Evolutionary conservation across 2,797 vertebrate genomes (phyloP).

Genomic region (Melopsittacus undulatus): DNA sequence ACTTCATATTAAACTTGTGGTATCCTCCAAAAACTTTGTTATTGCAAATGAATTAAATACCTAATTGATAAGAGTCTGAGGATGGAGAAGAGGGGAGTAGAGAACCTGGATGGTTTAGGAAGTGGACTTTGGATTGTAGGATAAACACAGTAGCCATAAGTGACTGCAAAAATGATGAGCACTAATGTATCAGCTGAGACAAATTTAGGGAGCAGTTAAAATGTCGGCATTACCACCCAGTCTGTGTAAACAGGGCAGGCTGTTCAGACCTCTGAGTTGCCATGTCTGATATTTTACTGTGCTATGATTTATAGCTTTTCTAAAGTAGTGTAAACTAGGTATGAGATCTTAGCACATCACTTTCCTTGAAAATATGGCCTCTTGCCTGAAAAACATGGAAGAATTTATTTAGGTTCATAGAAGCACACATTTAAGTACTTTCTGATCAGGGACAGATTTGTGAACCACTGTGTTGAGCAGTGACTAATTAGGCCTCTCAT

Average conservation of each 20-base stretch:
- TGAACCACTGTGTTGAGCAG: neutral
- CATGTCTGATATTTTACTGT: neutral
- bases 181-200: neutral
- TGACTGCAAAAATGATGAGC: neutral
- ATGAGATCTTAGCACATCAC: neutral
- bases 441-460: neutral
- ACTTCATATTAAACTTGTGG: neutral
- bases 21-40: neutral
- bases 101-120: neutral
- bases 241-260: neutral
- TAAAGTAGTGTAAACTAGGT: neutral
- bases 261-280: neutral
- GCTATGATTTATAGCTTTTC: neutral
- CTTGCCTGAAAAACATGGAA: neutral
- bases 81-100: neutral
- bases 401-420: neutral
- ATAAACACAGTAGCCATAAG: neutral
- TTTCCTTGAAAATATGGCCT: neutral
- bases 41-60: neutral
- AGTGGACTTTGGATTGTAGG: neutral
- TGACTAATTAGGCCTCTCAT: neutral
- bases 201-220: neutral
- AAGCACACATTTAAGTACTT: neutral
- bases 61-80: neutral
- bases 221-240: neutral